Evolutionary conservation across 1,140 invertebrate species (phyloP), one percentile per base, ranked within the genome.

Genomic region (Leptestheria dahalacensis): DNA sequence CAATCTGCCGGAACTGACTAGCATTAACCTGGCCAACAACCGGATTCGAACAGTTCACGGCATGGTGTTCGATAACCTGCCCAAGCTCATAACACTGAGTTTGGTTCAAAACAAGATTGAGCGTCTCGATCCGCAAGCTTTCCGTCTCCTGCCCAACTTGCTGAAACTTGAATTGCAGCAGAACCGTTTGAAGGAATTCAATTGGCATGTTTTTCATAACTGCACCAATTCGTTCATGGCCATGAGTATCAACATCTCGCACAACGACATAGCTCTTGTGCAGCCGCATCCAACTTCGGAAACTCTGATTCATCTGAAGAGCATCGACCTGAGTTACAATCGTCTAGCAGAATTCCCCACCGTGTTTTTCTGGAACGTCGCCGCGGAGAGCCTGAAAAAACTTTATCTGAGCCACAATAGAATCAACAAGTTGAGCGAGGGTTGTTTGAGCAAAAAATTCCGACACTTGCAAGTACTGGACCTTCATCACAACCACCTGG

Each of bases 321-420:
- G 80, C 59, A 72, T 89, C 61, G 85, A 87, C 69, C 73, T 84
- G 24, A 82, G 80, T 28, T 77, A 80, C 65, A 87, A 87, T 66
- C 75, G 77, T 53, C 69, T 89, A 11, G 68, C 70, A 41, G 76
- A 79, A 59, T 76, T 86, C 61, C 84, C 84, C 61, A 77, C 75
- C 61, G 10, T 23, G 20, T 75, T 77, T 64, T 77, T 81, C 64
- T 76, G 86, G 51, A 72, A 77, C 49, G 73, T 77, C 28, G 75
- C 79, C n/a, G n/a, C 48, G 33, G 72, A 75, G 50, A 76, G 79
- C 1, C 69, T 86, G 60, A 73, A 78, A 65, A 78, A 80, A 62
- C 75, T 87, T 11, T 78, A 82, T 65, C 67, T 88, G 47, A 83
- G 85, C 0, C 81, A 84, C 69, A 92, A 92, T 67, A 73, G 76